Conservation (phyloP, 1,140 invertebrate genomes). For the Zaprionus camerounensis region DNA sequence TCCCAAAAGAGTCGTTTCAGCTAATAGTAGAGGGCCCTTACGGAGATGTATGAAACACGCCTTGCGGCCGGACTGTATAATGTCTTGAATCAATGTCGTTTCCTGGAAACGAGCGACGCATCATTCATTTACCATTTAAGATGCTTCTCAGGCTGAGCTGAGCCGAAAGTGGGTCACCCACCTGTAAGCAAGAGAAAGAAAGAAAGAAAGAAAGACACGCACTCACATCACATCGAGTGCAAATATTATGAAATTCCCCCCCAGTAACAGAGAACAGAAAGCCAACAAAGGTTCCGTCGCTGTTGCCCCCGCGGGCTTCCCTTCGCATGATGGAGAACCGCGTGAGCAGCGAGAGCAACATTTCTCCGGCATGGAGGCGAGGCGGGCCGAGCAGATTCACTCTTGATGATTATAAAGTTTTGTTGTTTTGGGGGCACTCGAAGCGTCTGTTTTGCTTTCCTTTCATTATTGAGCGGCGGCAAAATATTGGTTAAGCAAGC, state of each 20-base stretch:
- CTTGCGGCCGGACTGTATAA: slow-evolving; percentile 22
- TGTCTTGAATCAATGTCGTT: slow-evolving; percentile 49
- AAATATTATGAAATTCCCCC: slow-evolving; percentile 75
- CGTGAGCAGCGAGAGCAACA: slow-evolving; percentile 31
- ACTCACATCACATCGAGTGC: slow-evolving; percentile 55
- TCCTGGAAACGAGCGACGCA: slow-evolving; percentile 62
- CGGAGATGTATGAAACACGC: slow-evolving; percentile 9
- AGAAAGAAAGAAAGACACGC: slow-evolving; percentile 39
- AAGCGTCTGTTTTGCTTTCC: slow-evolving; percentile 70
- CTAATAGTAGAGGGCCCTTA: slow-evolving; percentile 16
- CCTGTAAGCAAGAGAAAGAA: slow-evolving; percentile 52
- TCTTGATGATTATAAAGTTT: slow-evolving; percentile 79
- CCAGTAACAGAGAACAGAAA: slow-evolving; percentile 47
- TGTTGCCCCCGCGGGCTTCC: slow-evolving; percentile 21
- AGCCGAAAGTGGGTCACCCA: slow-evolving; percentile 68
- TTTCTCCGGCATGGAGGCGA: slow-evolving; percentile 55
- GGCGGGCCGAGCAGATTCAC: slow-evolving; percentile 65
- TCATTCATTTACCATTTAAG: slow-evolving; percentile 64
- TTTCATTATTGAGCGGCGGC: slow-evolving; percentile 79
- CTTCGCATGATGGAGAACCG: slow-evolving; percentile 25
- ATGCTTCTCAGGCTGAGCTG: slow-evolving; percentile 63
- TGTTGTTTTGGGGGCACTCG: slow-evolving; percentile 64
- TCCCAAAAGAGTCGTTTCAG: not conserved
- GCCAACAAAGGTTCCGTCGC: slow-evolving; percentile 29
- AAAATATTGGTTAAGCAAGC: slow-evolving; percentile 80